Conservation (phyloP, 2,888 invertebrate genomes). For the Tetropium fuscum region DNA sequence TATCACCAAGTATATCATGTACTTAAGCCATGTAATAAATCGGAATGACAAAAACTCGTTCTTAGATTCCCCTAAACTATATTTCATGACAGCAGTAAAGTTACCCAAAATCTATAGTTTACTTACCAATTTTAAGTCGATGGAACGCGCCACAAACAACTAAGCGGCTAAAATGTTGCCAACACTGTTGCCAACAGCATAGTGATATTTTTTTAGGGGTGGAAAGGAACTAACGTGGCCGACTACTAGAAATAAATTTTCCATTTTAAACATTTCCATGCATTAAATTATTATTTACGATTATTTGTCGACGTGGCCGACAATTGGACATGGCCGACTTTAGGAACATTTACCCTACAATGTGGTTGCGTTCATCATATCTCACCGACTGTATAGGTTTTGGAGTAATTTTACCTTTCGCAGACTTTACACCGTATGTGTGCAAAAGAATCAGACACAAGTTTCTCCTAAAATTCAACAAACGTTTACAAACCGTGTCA, state of each 20-base stretch:
- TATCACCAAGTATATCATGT: neutral
- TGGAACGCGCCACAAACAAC: slow-evolving; percentile 4
- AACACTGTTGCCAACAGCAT: slow-evolving; percentile 15
- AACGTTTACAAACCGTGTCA: too few species aligned
- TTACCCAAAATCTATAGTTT: slow-evolving; percentile 5
- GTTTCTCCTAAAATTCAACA: too few species aligned
- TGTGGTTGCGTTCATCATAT: too few species aligned
- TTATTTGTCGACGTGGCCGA: slow-evolving; percentile 9
- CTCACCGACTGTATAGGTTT: too few species aligned
- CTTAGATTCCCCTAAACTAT: neutral
- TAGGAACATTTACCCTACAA: slow-evolving; percentile 22
- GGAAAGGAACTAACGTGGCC: slow-evolving; percentile 3
- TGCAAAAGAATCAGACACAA: too few species aligned
- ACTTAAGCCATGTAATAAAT: neutral
- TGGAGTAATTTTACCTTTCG: too few species aligned
- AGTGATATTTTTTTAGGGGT: neutral
- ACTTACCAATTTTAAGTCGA: slow-evolving; percentile 7
- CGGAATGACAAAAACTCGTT: neutral
- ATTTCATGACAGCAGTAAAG: slow-evolving; percentile 10
- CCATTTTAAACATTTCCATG: neutral
- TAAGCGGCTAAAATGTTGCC: slow-evolving; percentile 1
- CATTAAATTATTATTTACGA: slow-evolving; percentile 7
- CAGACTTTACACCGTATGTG: too few species aligned
- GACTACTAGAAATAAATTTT: slow-evolving; percentile 1
- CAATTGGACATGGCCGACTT: slow-evolving; percentile 18